Conservation (phyloP, 2,888 invertebrate species). For the Plebejus argus region DNA sequence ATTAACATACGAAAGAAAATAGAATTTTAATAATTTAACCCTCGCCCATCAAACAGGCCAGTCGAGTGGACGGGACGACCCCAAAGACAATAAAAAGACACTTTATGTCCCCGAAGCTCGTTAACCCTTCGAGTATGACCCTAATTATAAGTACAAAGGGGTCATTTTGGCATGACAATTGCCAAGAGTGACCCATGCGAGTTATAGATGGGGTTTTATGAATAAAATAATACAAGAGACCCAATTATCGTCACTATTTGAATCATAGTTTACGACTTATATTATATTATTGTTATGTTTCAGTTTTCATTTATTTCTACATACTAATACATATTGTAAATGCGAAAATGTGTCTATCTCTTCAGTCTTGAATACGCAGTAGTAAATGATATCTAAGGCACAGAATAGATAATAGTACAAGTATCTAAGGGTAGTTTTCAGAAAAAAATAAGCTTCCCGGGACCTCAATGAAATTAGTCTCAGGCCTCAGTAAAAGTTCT, state of each 20-base stretch:
- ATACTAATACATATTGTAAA: too few relatives aligned
- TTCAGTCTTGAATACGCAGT: too few relatives aligned
- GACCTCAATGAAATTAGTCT: too few relatives aligned
- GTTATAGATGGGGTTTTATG: not conserved
- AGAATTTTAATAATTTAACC: conserved; percentile 13
- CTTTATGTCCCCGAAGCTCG: conserved; percentile 28
- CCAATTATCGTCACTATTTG: not conserved
- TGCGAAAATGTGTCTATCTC: too few relatives aligned
- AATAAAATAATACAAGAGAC: not conserved
- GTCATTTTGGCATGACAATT: conserved; percentile 29
- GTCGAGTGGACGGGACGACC: conserved; percentile 29
- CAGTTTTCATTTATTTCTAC: too few relatives aligned
- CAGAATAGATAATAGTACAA: too few relatives aligned
- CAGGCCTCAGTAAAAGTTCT: too few relatives aligned
- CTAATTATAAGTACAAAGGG: conserved; percentile 25
- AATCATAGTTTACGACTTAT: not conserved
- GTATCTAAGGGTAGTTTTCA: too few relatives aligned
- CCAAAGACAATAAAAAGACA: conserved; percentile 32
- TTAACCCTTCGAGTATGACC: conserved; percentile 24
- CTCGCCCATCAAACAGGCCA: not conserved
- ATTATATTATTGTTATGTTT: not conserved
- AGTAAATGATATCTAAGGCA: too few relatives aligned
- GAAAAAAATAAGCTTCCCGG: too few relatives aligned
- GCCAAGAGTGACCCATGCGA: conserved; percentile 16
- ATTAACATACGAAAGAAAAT: conserved; percentile 12